A percentile compares a stretch with the other conserved stretches of the same genome.
These are phyloP conservation scores for Leptatherina wallacei DNA, from an alignment of 2,797 vertebrate genomes.

Conservation along the genomic window DNA sequence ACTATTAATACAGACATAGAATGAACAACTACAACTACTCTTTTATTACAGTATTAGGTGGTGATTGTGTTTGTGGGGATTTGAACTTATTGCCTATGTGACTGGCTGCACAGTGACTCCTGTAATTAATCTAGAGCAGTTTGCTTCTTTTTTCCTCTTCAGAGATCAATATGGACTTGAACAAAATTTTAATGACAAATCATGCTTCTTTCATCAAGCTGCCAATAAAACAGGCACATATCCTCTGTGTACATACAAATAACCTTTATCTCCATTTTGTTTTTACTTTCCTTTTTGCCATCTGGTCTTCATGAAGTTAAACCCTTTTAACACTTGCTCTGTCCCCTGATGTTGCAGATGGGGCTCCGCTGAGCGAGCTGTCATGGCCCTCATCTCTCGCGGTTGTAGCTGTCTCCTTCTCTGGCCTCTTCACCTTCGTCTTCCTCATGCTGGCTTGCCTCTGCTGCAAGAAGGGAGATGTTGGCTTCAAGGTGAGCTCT, in stretches of 20 bases:
- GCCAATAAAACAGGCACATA: conserved; percentile 33
- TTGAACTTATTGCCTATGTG: conserved; percentile 57
- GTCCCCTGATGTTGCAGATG: conserved; percentile 78
- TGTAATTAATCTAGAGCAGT: conserved; percentile 49
- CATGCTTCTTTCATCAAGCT: conserved; percentile 28
- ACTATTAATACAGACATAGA: conserved; percentile 34
- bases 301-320: conserved; percentile 15
- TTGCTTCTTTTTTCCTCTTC: conserved; percentile 28
- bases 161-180: conserved; percentile 28
- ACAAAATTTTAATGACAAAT: conserved; percentile 37
- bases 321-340: conserved; percentile 27
- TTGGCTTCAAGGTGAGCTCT: conserved; percentile 94
- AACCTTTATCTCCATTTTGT: conserved; percentile 30
- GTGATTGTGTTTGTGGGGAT: conserved; percentile 41
- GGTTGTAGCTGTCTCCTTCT: conserved; percentile 93
- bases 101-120: conserved; percentile 37
- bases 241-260: conserved; percentile 37
- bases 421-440: conserved; percentile 93
- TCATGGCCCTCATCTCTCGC: conserved; percentile 96
- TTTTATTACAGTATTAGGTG: conserved; percentile 35
- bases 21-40: conserved; percentile 21
- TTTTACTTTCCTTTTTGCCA: conserved; percentile 58
- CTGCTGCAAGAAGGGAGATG: conserved; percentile 97
- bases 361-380: conserved; percentile 91
- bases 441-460: conserved; percentile 98